Base-by-base conservation (phyloP, 1,140 invertebrate species). In the Coenobita brevimanus region DNA sequence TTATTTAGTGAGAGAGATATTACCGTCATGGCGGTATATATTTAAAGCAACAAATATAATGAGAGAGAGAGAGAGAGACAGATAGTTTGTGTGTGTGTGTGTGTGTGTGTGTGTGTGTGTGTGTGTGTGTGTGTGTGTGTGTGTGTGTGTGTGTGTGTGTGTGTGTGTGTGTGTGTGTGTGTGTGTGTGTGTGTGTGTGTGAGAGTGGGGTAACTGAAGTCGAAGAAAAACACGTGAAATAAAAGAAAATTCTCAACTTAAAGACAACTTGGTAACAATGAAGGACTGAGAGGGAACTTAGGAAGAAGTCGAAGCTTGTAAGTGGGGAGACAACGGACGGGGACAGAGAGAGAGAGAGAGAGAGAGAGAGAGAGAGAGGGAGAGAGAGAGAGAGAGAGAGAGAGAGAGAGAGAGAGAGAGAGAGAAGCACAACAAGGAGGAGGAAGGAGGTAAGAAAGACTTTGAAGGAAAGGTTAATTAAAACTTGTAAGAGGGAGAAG, bases 121-220 rank as follows among this genome's bases (percentile, higher is more conserved):
- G 17, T 73, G n/a, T 78, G n/a, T 78, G 43, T 78, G 41, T 38
- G 41, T 78, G 41, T 43, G 41, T 78, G 41, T 43, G 41, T 78
- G 41, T 78, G 75, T 78, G 46, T 62, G 71, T 75, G 71, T 75
- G 38, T 75, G 71, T 75, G 71, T 75, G 38, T 75, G 64, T 67
- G 64, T 67, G 64, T 67, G 64, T 67, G 64, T 67, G 64, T 67
- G 8, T 67, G 64, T 67, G 64, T 30, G 4, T 30, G 64, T 30
- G 64, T 67, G 64, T n/a, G 64, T 67, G 8, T n/a, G 15, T 67
- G 64, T n/a, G 13, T 67, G 15, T 67, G 15, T 67, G 64, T 30
- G 8, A 10, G 15, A 10, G 27, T 10, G 64, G 6, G 24, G 6
- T 24, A 6, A 30, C 64, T 24, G 64, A 54, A 21, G 50, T 10